Conservation (phyloP, 92 coral and sea anemone species). For the Galaxea fascicularis region DNA sequence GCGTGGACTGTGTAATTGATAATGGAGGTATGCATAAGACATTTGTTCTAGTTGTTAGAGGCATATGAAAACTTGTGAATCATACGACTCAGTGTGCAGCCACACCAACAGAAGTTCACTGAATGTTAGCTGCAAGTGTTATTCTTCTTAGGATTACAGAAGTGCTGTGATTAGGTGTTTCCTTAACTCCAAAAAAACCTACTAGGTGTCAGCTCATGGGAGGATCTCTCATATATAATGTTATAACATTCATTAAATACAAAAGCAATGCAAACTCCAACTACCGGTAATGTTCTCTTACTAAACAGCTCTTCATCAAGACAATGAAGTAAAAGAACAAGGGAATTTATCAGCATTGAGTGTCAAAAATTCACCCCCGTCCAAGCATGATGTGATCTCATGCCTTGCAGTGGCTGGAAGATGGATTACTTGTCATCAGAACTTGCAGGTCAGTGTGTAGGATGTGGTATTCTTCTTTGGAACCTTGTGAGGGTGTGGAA, state of each 20-base stretch:
- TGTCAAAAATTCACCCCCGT: slow-evolving; percentile 55
- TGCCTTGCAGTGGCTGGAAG: slow-evolving; percentile 96
- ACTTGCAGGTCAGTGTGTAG: slow-evolving; percentile 75
- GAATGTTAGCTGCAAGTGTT: too few relatives aligned
- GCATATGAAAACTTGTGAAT: background rate
- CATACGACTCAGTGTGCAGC: too few relatives aligned
- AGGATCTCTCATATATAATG: background rate
- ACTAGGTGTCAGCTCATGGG: too few relatives aligned
- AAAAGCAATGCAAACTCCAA: background rate
- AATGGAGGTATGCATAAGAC: slow-evolving; percentile 80
- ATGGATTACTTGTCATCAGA: slow-evolving; percentile 88
- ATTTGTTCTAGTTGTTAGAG: background rate
- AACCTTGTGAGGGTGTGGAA: too few relatives aligned
- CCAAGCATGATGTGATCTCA: slow-evolving; percentile 85
- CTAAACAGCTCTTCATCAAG: slow-evolving; percentile 26
- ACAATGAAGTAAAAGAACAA: background rate
- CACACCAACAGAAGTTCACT: too few relatives aligned
- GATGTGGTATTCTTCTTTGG: background rate
- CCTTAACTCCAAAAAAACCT: too few relatives aligned
- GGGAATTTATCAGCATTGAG: background rate
- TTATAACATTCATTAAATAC: background rate
- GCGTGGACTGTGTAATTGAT: slow-evolving; percentile 94
- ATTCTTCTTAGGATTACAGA: too few relatives aligned
- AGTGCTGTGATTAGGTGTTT: too few relatives aligned
- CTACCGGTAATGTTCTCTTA: background rate